These are phyloP conservation scores for Smutsia gigantea DNA, from an alignment of 2,797 vertebrate species.

Conservation along the genomic window DNA sequence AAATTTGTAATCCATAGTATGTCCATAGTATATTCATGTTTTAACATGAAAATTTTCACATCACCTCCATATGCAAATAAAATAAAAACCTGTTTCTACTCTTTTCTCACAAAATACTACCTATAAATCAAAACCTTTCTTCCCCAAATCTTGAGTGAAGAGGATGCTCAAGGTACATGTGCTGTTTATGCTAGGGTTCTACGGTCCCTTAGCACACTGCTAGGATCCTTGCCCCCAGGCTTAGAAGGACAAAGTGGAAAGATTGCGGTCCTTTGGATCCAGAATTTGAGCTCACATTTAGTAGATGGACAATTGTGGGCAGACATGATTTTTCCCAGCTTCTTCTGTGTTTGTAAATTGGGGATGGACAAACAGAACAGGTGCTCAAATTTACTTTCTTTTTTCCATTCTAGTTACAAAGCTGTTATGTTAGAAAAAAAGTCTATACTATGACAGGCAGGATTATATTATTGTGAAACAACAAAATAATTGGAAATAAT, in stretches of 20 bases:
- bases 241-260: not conserved
- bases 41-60: not conserved
- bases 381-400: not conserved
- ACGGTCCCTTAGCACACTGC: not conserved
- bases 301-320: not conserved
- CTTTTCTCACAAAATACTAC: not conserved
- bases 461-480: not conserved
- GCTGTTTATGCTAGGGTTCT: not conserved
- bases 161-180: not conserved
- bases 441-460: not conserved
- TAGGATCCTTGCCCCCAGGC: not conserved
- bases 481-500: constrained; percentile 32
- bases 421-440: not conserved
- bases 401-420: not conserved
- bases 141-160: not conserved
- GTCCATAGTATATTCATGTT: constrained; percentile 16
- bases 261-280: not conserved
- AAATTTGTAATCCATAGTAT: not conserved
- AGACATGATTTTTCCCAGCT: not conserved
- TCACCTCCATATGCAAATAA: not conserved
- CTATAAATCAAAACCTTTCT: not conserved
- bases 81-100: not conserved
- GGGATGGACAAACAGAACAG: not conserved
- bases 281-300: not conserved
- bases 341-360: not conserved